Base-by-base conservation (phyloP, 2,888 invertebrate species). In the Dicycla oo region DNA sequence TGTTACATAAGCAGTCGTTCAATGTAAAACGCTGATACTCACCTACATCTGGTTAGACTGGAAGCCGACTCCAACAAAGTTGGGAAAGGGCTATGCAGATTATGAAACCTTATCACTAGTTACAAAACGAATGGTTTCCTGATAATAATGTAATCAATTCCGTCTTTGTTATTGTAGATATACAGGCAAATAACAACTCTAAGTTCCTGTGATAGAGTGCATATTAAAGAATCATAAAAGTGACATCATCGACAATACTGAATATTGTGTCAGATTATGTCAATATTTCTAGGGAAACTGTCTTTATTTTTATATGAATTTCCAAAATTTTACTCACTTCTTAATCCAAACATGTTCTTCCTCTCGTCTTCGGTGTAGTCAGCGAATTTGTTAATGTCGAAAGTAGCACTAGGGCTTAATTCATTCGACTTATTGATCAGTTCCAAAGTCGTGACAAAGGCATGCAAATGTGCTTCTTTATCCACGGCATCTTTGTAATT, bases 401-500 rank as follows among this genome's bases (percentile, higher is more conserved):
- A 91, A 13, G 81, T 85, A 4, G 88, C 87, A 18, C 54, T 18
- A 0, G 73, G 4, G 47, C 60, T 72, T 0, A 62, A 47, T 26
- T 57, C 63, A 69, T 89, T 90, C 20, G 84, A 2, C 30, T 78
- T 74, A 43, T 92, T 91, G 26, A 91, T 88, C 53, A 64, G 45
- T 57, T 80, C 57, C 62, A 92, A 85, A 80, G 49, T 85, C 0
- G 54, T 57, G 0, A 84, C 49, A 61, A 93, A 93, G 5, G 87
- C 86, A 30, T 81, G 56, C 54, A 79, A 92, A 73, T 91, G 93
- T 2, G 45, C 30, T 0, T 85, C 65, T 74, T 73, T 87, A 40
- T 93, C 93, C 0, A 74, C 86, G 0, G 84, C 85, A 79, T 89
- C 85, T 47, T 87, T 89, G 73, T 93, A 92, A 2, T 77, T 34